phyloP scores from a whole-genome alignment of 2,113 vertebrate genomes.

The Xenopus borealis region DNA sequence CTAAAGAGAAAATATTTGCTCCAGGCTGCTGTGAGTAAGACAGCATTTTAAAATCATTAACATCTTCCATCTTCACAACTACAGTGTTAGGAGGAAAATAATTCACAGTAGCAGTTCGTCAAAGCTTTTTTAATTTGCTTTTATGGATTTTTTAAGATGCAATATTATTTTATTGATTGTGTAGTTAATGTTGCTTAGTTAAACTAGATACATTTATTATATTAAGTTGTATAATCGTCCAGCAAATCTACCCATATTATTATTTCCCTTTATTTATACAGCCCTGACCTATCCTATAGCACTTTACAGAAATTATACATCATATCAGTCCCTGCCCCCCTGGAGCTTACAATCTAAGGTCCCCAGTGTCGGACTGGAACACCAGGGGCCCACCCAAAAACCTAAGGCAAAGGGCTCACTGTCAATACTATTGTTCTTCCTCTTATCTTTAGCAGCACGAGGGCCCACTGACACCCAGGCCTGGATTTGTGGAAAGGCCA shows the following conservation, averaged over 20 bases:
- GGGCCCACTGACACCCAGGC: no score
- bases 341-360: no score
- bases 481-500: no score
- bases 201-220: not conserved
- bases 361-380: no score
- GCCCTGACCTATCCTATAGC: no score
- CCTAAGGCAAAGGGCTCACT: no score
- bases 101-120: slow-evolving; percentile 16
- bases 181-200: slow-evolving; percentile 34
- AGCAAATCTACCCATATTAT: not conserved
- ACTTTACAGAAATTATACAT: no score
- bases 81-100: slow-evolving; percentile 5
- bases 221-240: not conserved
- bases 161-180: slow-evolving; percentile 9
- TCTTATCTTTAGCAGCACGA: no score
- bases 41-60: slow-evolving; percentile 28
- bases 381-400: no score
- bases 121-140: slow-evolving; percentile 15
- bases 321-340: no score
- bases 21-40: slow-evolving; percentile 5
- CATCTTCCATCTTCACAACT: slow-evolving; percentile 14
- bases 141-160: slow-evolving; percentile 11
- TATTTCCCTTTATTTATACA: no score
- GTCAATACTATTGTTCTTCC: no score
- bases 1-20: slow-evolving; percentile 21